Evolutionary conservation across 2,113 vertebrate species (phyloP), one percentile per base, ranked within the genome.

Genomic region (Chaetura pelagica): DNA sequence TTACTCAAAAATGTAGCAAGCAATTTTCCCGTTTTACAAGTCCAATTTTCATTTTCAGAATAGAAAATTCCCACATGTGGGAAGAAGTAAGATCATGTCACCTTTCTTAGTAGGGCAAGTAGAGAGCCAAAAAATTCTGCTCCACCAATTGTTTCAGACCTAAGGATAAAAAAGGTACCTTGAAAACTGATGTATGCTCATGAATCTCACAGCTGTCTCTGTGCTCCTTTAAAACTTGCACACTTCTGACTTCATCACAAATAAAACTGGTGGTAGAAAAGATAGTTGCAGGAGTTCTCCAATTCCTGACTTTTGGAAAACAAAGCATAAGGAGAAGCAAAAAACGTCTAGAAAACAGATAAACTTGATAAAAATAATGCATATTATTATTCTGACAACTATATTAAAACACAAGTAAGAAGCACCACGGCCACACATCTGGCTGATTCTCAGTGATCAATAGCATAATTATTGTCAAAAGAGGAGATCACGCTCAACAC

Each of bases 351-450:
- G 35, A 24, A 63, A 66, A 52, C 1, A 46, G 23, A 15, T 9
- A 82, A 32, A 19, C 11, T 10, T 38, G 6, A 40, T 55, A 63
- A 62, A 94, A 90, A 67, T 10, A 26, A 67, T 1, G 1, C 29
- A 24, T n/a, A 4, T 2, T 44, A 7, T 44, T 77, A 44, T 83
- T 88, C 62, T 61, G 17, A 23, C 42, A 73, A 24, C 12, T 54
- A 5, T 8, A 46, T 34, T 22, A 64, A 94, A 71, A 16, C 5
- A 17, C 7, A 4, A 32, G 14, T 12, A 35, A 16, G 59, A 74
- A 71, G 10, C 24, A 35, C 27, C 9, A 5, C 0, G 7, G 10
- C 35, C 46, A 44, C 10, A 5, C 29, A 2, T 44, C 63, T 38
- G 44, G 20, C 24, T 59, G 44, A n/a, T 63, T 42, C 35, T 46